phyloP scores from a whole-genome alignment of 2,888 invertebrate genomes.

The Athalia cordata region DNA sequence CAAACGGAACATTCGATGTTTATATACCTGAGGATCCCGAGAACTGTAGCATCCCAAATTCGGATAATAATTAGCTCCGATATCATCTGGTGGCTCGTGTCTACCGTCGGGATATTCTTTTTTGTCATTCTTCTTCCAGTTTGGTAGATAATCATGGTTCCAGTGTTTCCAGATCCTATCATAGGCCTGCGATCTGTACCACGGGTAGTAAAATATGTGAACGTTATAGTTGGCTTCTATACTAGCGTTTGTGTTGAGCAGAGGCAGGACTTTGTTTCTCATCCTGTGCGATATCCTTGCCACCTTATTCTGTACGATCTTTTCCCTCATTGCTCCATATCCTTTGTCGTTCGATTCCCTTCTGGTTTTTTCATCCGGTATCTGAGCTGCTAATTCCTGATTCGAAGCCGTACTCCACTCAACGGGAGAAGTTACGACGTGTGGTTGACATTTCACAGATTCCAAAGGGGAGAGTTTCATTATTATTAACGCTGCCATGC shows the following conservation, averaged over 20 bases:
- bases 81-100: conserved; percentile 76
- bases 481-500: conserved; percentile 66
- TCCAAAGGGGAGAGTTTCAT: conserved; percentile 65
- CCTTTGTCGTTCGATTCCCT: conserved; percentile 56
- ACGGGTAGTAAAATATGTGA: conserved; percentile 69
- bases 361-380: not conserved
- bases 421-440: conserved; percentile 59
- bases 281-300: conserved; percentile 64
- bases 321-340: conserved; percentile 60
- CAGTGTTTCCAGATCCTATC: conserved; percentile 68
- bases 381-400: not conserved
- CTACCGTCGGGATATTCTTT: conserved; percentile 73
- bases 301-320: conserved; percentile 61
- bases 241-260: conserved; percentile 56
- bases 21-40: conserved; percentile 67
- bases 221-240: conserved; percentile 66
- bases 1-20: no score
- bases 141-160: conserved; percentile 68
- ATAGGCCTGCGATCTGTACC: conserved; percentile 66
- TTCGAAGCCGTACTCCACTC: conserved; percentile 64
- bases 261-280: conserved; percentile 61
- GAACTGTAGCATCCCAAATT: conserved; percentile 76
- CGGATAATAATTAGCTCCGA: conserved; percentile 77
- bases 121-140: conserved; percentile 71
- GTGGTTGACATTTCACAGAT: conserved; percentile 64